Conservation (phyloP, 35 echinoderm and acorn worm genomes). For the Holothuria glaberrima region DNA sequence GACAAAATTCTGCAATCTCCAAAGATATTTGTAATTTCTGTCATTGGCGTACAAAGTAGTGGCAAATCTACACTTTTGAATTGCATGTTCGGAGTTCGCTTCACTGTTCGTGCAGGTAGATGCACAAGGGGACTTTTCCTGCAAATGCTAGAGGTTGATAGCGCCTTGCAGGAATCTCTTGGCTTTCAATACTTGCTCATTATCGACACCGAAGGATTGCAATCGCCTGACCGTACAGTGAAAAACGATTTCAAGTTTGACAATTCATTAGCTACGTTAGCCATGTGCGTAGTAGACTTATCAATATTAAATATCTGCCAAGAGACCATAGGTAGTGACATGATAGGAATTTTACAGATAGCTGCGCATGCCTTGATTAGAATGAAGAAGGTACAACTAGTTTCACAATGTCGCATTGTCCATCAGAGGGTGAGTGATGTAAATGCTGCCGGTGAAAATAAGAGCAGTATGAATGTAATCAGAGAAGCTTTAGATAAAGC, state of each 20-base stretch:
- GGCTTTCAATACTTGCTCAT: conserved; percentile 23
- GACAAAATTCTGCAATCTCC: background rate
- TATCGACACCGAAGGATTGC: conserved; percentile 39
- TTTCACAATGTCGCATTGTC: conserved; percentile 7
- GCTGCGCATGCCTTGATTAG: conserved; percentile 54
- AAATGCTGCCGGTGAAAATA: conserved; percentile 4
- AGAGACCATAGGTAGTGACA: conserved; percentile 16
- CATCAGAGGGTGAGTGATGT: conserved; percentile 39
- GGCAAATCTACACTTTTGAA: conserved; percentile 41
- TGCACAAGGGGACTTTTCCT: conserved; percentile 24
- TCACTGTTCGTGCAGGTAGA: background rate
- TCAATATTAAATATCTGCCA: conserved; percentile 34
- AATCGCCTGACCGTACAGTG: conserved; percentile 1
- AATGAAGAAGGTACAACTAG: conserved; percentile 27
- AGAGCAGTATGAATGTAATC: conserved; percentile 26
- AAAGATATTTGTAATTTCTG: conserved; percentile 11
- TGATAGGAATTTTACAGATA: conserved; percentile 34
- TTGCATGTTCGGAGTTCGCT: conserved; percentile 31
- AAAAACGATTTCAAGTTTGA: background rate
- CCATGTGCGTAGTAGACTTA: conserved; percentile 15
- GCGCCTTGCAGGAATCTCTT: background rate
- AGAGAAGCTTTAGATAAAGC: conserved; percentile 19
- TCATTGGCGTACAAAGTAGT: conserved; percentile 42
- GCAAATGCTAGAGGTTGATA: conserved; percentile 9
- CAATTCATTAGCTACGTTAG: conserved; percentile 29